Percentiles rank a stretch among this genome's conserved stretches.
These are phyloP conservation scores for Helleia helle DNA, from an alignment of 2,888 invertebrate species.

Conservation along the genomic window DNA sequence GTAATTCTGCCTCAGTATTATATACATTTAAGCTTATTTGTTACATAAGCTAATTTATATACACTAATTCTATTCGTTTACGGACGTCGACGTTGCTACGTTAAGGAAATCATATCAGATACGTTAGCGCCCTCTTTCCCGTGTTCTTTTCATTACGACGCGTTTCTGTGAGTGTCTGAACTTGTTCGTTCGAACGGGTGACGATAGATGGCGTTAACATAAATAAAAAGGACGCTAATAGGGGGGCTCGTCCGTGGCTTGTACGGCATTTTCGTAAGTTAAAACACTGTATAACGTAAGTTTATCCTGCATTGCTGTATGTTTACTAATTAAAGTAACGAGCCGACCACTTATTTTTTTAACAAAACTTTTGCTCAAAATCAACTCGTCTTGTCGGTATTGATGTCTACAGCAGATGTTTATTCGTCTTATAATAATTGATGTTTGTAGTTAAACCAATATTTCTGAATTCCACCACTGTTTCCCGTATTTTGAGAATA, in stretches of 20 bases:
- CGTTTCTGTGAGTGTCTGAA: slow-evolving; percentile 11
- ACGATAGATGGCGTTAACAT: slow-evolving; percentile 24
- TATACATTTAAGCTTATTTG: slow-evolving; percentile 74
- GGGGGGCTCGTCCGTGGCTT: slow-evolving; percentile 61
- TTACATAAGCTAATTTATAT: slow-evolving; percentile 73
- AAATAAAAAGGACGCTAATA: slow-evolving; percentile 32
- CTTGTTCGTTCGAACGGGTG: too few relatives aligned
- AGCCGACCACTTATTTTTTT: slow-evolving; percentile 64
- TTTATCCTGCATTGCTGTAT: slow-evolving; percentile 64
- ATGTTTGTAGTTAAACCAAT: slow-evolving; percentile 44
- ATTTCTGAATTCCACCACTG: slow-evolving; percentile 53
- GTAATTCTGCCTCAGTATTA: slow-evolving; percentile 75
- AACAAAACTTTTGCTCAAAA: slow-evolving; percentile 68
- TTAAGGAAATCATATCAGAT: slow-evolving; percentile 69
- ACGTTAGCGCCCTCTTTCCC: slow-evolving; percentile 43
- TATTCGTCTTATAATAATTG: slow-evolving; percentile 24
- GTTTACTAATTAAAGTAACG: slow-evolving; percentile 42
- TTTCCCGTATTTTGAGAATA: slow-evolving; percentile 61
- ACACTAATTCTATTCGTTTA: slow-evolving; percentile 67
- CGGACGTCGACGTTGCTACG: slow-evolving; percentile 62
- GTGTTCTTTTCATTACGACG: slow-evolving; percentile 34
- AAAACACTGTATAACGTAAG: slow-evolving; percentile 66
- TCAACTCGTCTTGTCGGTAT: slow-evolving; percentile 48
- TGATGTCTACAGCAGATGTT: slow-evolving; percentile 24
- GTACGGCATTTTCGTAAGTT: slow-evolving; percentile 63